Base-by-base conservation (phyloP, 2,888 invertebrate species). In the Platycheirus rosarum region DNA sequence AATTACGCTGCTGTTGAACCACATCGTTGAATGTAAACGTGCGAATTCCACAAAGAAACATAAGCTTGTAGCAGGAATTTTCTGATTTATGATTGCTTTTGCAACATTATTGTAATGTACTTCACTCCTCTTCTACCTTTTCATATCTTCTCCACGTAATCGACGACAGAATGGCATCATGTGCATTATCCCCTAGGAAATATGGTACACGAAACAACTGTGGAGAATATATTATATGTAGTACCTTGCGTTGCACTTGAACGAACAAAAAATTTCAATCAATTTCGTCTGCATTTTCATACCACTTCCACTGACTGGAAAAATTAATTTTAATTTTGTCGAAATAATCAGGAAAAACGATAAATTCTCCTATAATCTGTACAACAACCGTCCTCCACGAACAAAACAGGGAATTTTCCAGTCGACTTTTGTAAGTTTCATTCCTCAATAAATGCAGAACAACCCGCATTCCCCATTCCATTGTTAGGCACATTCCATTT, bases 41-140 rank as follows among this genome's bases (percentile, higher is more conserved):
- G 23, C 6, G n/a, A 40, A 57, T 57, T 57, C 40, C 23, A 2
- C 40, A 26, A 26, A 53, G 29, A 20, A 20, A 20, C 20, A 53
- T n/a, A 40, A 40, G 40, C 40, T 32, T 40, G 8, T 11, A 9
- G 16, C 6, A 29, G 29, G 55, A 73, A 65, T 73, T 65, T 65
- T 26, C 14, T 8, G 55, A 73, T 73, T 65, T 48, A 65, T 65
- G 65, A 65, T 48, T 65, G 40, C 6, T 65, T 55, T 48, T 29
- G 53, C n/a, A 40, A 65, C 42, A 73, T 26, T 37, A 32, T 18
- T 6, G 3, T 42, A 42, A n/a, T n/a, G n/a, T n/a, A n/a, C n/a
- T n/a, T n/a, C n/a, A n/a, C n/a, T n/a, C n/a, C n/a, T n/a, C n/a
- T n/a, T n/a, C n/a, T n/a, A n/a, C n/a, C n/a, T n/a, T n/a, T 14